A percentile compares a stretch with the other conserved stretches of the same genome.
Evolutionary conservation across 2,888 invertebrate species (phyloP).

Genomic region (Harmothoe impar): DNA sequence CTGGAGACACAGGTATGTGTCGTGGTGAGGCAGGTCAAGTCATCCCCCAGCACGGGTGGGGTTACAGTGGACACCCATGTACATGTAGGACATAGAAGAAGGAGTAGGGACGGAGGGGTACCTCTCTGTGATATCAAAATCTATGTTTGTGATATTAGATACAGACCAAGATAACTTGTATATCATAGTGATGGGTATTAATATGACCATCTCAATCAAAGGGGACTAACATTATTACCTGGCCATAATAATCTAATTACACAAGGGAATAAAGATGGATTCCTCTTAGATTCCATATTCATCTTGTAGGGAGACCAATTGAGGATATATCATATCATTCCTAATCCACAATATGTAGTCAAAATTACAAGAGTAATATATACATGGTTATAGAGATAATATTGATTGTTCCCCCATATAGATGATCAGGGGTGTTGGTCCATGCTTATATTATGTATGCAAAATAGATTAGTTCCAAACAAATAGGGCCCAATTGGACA

Average conservation of each 20-base stretch:
- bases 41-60: neutral
- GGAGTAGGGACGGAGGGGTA: neutral
- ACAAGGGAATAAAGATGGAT: too few species aligned
- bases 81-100: neutral
- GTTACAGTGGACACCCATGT: slow-evolving; percentile 13
- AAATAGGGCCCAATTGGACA: slow-evolving; percentile 36
- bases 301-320: too few species aligned
- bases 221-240: too few species aligned
- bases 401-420: slow-evolving; percentile 23
- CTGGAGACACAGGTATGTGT: slow-evolving; percentile 38
- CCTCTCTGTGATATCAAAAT: neutral
- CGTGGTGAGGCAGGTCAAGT: neutral
- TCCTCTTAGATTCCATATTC: too few species aligned
- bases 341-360: too few species aligned
- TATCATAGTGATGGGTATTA: too few species aligned
- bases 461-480: slow-evolving; percentile 36
- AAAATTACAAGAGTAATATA: neutral
- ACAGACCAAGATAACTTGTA: neutral
- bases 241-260: too few species aligned
- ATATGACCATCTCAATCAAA: too few species aligned
- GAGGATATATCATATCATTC: too few species aligned
- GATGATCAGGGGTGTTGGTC: neutral
- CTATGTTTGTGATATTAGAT: slow-evolving; percentile 21
- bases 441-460: neutral
- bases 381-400: slow-evolving; percentile 12